Evolutionary conservation across 2,888 invertebrate genomes (phyloP).

Genomic region (Thalpophila matura): DNA sequence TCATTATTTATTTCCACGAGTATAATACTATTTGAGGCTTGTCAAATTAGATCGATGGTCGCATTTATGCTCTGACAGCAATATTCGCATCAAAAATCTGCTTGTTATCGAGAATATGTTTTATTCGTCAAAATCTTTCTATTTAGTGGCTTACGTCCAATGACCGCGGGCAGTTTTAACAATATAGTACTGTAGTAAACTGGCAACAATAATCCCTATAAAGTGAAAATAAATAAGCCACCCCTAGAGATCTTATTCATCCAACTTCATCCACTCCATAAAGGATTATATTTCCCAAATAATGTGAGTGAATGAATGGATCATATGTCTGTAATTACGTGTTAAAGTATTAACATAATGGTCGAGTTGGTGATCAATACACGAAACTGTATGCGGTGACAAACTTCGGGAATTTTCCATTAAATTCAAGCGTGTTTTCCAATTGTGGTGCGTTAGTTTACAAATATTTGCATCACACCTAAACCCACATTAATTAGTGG

Average conservation of each 20-base stretch:
- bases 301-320: conserved; percentile 43
- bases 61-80: background rate
- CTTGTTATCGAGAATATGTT: too few relatives aligned
- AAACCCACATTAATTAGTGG: conserved; percentile 28
- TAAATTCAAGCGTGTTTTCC: conserved; percentile 31
- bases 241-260: background rate
- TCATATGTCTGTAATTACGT: conserved; percentile 47
- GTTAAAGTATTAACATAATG: conserved; percentile 48
- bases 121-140: too few relatives aligned
- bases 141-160: background rate
- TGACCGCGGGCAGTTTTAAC: background rate
- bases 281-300: conserved; percentile 13
- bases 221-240: background rate
- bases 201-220: background rate
- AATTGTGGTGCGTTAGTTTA: conserved; percentile 37
- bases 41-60: background rate
- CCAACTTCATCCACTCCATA: background rate
- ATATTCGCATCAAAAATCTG: background rate
- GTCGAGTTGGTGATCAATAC: conserved; percentile 40
- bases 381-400: conserved; percentile 36
- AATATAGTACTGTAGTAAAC: background rate
- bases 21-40: background rate
- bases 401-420: conserved; percentile 25
- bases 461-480: conserved; percentile 44
- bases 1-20: background rate